Conservation (phyloP, 2,113 vertebrate species). For the Podarcis muralis region DNA sequence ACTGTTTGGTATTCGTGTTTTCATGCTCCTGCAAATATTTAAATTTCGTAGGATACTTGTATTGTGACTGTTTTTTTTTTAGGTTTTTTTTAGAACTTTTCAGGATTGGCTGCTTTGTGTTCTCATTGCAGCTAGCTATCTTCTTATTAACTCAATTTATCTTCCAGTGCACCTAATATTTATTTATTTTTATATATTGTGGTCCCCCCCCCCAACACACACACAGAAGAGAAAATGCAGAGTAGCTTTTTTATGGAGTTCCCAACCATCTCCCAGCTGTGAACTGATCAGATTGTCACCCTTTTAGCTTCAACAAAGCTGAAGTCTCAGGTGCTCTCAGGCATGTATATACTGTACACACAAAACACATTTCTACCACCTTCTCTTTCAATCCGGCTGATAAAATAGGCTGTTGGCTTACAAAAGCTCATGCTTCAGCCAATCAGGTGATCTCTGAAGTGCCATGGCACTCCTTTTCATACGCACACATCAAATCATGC, state of each 20-base stretch:
- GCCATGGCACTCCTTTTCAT: neutral
- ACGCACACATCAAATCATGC: neutral
- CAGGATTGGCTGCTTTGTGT: neutral
- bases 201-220: neutral
- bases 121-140: neutral
- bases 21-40: slow-evolving; percentile 8
- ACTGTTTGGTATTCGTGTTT: neutral
- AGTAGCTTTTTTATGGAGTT: neutral
- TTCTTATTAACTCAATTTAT: neutral
- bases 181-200: neutral
- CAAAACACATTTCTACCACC: neutral
- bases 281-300: neutral
- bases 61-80: neutral
- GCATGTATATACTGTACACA: too few species aligned
- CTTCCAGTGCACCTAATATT: neutral
- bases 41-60: neutral
- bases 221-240: neutral
- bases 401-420: neutral
- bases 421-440: neutral
- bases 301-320: neutral
- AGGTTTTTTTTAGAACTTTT: too few species aligned
- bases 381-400: neutral
- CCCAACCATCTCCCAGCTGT: neutral
- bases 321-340: neutral
- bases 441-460: neutral